phyloP scores from a whole-genome alignment of 2,113 vertebrate genomes.

The Hippocampus comes region DNA sequence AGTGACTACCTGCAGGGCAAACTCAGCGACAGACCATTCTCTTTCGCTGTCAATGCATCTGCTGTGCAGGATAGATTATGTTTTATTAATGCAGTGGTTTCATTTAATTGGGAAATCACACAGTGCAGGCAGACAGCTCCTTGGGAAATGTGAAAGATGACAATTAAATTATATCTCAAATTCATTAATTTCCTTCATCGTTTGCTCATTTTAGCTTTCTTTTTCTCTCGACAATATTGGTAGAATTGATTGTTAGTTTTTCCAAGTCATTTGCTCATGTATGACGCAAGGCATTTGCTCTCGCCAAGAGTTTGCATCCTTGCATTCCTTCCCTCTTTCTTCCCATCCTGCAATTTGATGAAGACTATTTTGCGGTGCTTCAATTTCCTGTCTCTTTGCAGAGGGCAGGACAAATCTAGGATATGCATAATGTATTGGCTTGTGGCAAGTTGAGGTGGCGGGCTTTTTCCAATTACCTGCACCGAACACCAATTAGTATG shows the following conservation, averaged over 20 bases:
- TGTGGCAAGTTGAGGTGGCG: constrained; percentile 47
- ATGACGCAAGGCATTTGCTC: background rate
- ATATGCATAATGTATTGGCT: constrained; percentile 62
- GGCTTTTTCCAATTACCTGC: constrained; percentile 66
- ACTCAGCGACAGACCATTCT: constrained; percentile 21
- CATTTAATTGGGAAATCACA: constrained; percentile 60
- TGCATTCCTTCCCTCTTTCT: background rate
- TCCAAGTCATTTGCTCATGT: constrained; percentile 7
- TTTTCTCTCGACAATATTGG: constrained; percentile 19
- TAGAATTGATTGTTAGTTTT: background rate
- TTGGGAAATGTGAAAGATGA: constrained; percentile 55
- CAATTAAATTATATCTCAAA: constrained; percentile 49
- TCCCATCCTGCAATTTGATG: background rate
- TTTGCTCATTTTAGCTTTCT: constrained; percentile 15
- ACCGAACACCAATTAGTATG: constrained; percentile 67
- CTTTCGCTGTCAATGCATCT: constrained; percentile 42
- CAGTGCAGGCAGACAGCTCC: constrained; percentile 37
- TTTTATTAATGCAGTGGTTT: constrained; percentile 58
- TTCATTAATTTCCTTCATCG: constrained; percentile 2
- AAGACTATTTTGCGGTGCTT: constrained; percentile 5
- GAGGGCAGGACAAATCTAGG: constrained; percentile 28
- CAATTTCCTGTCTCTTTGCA: constrained; percentile 23
- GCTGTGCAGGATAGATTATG: constrained; percentile 53
- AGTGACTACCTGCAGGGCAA: constrained; percentile 26
- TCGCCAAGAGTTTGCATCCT: constrained; percentile 4